These are phyloP conservation scores for Hydropotes inermis DNA, from an alignment of 2,113 vertebrate genomes.

Conservation along the genomic window DNA sequence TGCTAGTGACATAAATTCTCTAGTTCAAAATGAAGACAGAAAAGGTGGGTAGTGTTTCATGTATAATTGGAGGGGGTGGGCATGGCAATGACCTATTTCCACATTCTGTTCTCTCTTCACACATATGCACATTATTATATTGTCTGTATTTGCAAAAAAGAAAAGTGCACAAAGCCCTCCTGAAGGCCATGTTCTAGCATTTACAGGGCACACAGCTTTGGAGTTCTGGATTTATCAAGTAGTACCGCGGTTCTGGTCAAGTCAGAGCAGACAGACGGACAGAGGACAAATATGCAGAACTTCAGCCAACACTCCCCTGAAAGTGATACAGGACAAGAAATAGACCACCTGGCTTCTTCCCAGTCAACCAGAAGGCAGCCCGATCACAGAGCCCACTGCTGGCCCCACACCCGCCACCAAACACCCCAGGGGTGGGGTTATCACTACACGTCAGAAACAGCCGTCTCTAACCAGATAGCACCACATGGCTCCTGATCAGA, in stretches of 20 bases:
- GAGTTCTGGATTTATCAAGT: background rate
- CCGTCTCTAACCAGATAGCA: background rate
- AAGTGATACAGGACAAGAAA: background rate
- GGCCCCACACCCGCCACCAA: background rate
- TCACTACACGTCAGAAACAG: background rate
- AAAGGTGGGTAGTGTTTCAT: background rate
- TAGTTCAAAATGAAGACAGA: background rate
- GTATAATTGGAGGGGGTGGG: fast-evolving
- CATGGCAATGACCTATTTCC: background rate
- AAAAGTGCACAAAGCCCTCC: background rate
- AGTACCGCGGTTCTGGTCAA: background rate
- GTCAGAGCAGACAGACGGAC: background rate
- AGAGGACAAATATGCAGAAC: background rate
- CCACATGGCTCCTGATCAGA: background rate
- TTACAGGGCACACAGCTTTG: background rate
- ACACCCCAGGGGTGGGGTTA: background rate
- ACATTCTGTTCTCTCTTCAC: background rate
- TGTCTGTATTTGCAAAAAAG: background rate
- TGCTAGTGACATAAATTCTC: background rate
- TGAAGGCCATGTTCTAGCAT: background rate
- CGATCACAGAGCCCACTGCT: background rate
- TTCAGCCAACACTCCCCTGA: background rate
- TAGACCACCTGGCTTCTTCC: background rate
- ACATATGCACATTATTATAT: background rate
- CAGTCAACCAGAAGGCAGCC: background rate